Percentiles rank a stretch among this genome's conserved stretches.
These are phyloP conservation scores for Crypturellus tataupa DNA, from an alignment of 2,797 vertebrate genomes.

Conservation along the genomic window DNA sequence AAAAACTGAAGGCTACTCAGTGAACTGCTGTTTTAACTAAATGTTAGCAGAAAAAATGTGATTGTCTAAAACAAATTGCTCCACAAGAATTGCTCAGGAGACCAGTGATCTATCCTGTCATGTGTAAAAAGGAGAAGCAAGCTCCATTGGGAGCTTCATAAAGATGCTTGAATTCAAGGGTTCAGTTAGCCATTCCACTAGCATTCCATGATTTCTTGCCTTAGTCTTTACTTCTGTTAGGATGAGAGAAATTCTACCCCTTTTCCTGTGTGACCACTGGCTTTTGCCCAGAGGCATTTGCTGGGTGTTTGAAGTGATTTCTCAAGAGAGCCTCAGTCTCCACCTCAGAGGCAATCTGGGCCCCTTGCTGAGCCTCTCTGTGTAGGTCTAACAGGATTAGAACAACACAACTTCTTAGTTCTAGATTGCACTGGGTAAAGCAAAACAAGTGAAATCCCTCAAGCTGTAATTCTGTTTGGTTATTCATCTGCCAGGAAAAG, in stretches of 20 bases:
- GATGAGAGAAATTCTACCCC: too few species aligned
- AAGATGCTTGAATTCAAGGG: not conserved
- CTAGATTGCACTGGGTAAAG: not conserved
- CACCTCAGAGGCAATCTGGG: not conserved
- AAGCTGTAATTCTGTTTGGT: not conserved
- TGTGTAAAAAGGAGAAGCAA: not conserved
- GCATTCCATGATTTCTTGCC: not conserved
- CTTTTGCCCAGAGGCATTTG: not conserved
- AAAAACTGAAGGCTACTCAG: not conserved
- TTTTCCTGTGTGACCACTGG: not conserved
- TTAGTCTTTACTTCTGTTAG: not conserved
- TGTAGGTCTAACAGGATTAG: not conserved
- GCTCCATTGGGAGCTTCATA: not conserved
- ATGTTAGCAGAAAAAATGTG: not conserved
- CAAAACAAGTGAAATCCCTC: not conserved
- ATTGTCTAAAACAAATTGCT: not conserved
- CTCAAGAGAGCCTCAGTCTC: not conserved
- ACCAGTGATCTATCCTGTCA: not conserved
- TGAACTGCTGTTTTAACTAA: not conserved
- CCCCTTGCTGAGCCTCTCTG: not conserved
- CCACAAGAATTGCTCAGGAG: not conserved
- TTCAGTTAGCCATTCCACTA: not conserved
- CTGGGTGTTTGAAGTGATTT: not conserved
- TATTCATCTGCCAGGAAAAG: not conserved
- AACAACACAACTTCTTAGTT: not conserved